Conservation (phyloP, 2,113 vertebrate genomes). For the Todiramphus saurophagus region DNA sequence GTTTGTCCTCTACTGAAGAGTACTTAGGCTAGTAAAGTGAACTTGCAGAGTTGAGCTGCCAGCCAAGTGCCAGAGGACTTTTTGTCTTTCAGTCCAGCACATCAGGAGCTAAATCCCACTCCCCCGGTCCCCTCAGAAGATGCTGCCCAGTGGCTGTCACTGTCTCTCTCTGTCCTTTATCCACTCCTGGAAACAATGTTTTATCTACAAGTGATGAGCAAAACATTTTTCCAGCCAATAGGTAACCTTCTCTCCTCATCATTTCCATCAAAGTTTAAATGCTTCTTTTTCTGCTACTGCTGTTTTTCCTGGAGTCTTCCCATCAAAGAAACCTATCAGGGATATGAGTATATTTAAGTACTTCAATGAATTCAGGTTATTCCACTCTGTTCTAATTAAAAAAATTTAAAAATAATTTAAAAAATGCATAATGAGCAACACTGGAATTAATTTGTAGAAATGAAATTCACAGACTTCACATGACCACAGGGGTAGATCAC, state of each 20-base stretch:
- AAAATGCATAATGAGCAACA: neutral
- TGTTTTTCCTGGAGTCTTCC: neutral
- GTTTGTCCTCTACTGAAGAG: neutral
- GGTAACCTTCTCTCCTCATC: accelerated
- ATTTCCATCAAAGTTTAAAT: neutral
- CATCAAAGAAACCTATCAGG: neutral
- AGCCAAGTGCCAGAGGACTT: neutral
- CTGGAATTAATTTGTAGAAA: neutral
- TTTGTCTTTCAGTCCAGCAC: neutral
- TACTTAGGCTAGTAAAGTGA: neutral
- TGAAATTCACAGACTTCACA: neutral
- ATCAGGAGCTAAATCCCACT: neutral
- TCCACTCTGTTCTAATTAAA: neutral
- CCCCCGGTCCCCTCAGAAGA: neutral
- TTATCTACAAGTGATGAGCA: neutral
- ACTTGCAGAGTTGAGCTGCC: neutral
- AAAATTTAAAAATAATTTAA: neutral
- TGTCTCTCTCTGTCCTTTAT: neutral
- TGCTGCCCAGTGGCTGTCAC: neutral
- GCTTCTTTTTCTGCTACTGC: neutral
- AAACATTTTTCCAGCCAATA: neutral
- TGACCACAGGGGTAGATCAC: neutral
- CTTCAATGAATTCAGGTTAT: neutral
- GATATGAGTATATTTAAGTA: neutral
- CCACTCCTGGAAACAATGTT: neutral